phyloP scores from a whole-genome alignment of 1,140 invertebrate species.

The Magallana gigas region DNA sequence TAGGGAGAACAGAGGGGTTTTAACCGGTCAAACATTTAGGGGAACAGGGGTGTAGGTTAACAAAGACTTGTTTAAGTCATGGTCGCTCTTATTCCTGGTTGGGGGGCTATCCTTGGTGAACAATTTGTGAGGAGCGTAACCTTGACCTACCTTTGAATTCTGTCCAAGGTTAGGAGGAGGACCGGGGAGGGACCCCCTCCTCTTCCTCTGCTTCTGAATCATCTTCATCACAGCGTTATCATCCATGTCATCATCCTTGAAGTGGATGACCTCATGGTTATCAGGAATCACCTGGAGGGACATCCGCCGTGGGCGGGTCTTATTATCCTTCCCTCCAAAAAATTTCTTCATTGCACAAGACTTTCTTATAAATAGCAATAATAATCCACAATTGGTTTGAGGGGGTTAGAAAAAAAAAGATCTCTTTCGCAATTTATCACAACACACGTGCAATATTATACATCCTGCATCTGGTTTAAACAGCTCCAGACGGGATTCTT shows the following conservation, averaged over 20 bases:
- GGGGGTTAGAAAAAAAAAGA: neutral
- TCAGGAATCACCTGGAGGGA: constrained; percentile 32
- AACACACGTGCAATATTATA: neutral
- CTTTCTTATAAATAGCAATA: neutral
- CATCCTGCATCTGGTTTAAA: neutral
- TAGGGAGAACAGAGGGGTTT: no score
- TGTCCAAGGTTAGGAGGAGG: neutral
- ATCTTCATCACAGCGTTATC: constrained; percentile 15
- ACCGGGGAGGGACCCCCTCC: constrained; percentile 15
- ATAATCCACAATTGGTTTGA: neutral
- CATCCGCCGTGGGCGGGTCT: constrained; percentile 7
- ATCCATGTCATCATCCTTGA: constrained; percentile 25
- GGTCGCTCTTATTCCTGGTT: no score
- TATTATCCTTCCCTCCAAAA: constrained; percentile 4
- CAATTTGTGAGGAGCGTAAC: no score
- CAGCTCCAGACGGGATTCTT: neutral
- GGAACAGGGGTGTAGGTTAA: no score
- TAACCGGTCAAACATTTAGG: no score
- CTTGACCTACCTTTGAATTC: neutral
- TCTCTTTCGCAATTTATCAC: neutral
- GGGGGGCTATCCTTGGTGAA: no score
- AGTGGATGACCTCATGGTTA: constrained; percentile 13
- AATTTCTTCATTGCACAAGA: neutral
- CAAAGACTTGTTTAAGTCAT: no score
- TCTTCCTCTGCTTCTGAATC: constrained; percentile 28